Percentiles rank a stretch among this genome's conserved stretches.
Evolutionary conservation across 2,888 invertebrate genomes (phyloP).

Genomic region (Lithosia quadra): DNA sequence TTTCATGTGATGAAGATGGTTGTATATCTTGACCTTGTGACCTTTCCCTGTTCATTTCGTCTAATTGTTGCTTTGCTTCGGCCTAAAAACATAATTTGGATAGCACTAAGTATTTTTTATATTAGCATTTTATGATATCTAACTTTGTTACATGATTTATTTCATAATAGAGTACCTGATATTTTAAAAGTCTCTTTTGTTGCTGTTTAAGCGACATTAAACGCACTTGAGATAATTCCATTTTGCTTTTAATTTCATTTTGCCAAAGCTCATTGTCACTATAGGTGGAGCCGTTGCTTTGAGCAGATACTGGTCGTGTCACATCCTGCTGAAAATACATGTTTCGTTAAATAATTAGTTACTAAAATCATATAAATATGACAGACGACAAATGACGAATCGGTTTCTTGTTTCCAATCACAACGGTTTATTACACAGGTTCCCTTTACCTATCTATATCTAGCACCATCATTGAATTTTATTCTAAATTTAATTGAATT

Average conservation of each 20-base stretch:
- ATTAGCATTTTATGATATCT: background rate
- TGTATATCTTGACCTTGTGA: slow-evolving; percentile 73
- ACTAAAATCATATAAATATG: background rate
- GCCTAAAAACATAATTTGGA: slow-evolving; percentile 61
- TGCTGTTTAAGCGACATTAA: slow-evolving; percentile 87
- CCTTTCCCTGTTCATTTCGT: slow-evolving; percentile 79
- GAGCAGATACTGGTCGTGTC: slow-evolving; percentile 81
- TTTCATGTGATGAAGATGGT: slow-evolving; percentile 76
- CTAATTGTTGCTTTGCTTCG: slow-evolving; percentile 83
- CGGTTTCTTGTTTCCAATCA: background rate
- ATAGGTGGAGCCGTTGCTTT: slow-evolving; percentile 82
- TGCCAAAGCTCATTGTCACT: slow-evolving; percentile 86
- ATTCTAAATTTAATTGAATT: too few relatives aligned
- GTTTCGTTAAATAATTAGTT: background rate
- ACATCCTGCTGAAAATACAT: slow-evolving; percentile 69
- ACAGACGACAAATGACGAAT: background rate
- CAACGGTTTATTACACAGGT: background rate
- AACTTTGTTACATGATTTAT: background rate
- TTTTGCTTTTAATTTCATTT: slow-evolving; percentile 87
- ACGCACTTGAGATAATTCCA: slow-evolving; percentile 88
- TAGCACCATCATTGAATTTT: too few relatives aligned
- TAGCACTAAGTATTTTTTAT: background rate
- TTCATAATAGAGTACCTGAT: slow-evolving; percentile 67
- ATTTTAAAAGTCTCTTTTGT: slow-evolving; percentile 83
- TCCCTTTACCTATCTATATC: too few relatives aligned